Base-by-base conservation (phyloP, 2,797 vertebrate genomes). In the Delichon dasypus region DNA sequence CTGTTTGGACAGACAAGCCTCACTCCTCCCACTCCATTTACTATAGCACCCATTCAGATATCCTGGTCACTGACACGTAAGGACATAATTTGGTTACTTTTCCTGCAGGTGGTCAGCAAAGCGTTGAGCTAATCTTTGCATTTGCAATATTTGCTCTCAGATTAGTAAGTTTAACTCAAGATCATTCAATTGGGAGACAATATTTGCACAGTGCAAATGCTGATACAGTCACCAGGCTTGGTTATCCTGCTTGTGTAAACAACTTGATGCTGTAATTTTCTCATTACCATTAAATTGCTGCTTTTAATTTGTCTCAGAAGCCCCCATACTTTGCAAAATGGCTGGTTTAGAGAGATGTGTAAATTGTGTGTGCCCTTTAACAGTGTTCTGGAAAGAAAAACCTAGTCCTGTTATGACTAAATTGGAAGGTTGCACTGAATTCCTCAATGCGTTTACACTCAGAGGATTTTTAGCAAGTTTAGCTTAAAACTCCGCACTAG, bases 201-300 rank as follows among this genome's bases (percentile, higher is more conserved):
- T 80, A 83, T 92, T 94, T 89, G 45, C 82, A 44, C 64, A 91
- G 73, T 21, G 66, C 66, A 71, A 58, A 75, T 70, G 22, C 73
- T 64, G 45, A 26, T 54, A 21, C 22, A 60, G 70, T 67, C 66
- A 42, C 47, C 51, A 73, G 77, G 12, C 51, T 88, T 53, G 66
- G 77, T 84, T 78, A 76, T 88, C 75, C 36, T 4, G 7, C 70
- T 73, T 76, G 47, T 90, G 73, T 82, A 94, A 96, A 91, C 88
- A 90, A 81, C 71, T 81, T 55, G 77, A 82, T 78, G 80, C 45
- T 32, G 62, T 58, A 91, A 86, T 95, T 96, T 96, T 85, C 91
- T 90, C 70, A 72, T 86, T 90, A 55, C 66, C 66, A 30, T 91
- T 88, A 88, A 91, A 89, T 55, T 94, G 66, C 64, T 74, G 54